phyloP scores from a whole-genome alignment of 2,113 vertebrate species.

The Dipodomys merriami region DNA sequence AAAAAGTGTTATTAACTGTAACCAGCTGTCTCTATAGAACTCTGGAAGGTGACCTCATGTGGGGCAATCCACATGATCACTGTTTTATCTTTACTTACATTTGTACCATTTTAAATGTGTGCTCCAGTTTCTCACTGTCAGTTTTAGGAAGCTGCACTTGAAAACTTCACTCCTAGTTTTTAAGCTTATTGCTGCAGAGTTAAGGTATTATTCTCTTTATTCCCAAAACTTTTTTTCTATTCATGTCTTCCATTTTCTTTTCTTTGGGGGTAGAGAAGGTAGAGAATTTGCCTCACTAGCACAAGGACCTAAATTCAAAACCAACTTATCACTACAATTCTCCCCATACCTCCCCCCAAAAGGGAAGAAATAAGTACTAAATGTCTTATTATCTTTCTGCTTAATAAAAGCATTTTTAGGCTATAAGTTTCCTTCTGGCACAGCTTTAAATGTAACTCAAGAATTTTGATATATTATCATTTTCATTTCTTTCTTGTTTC shows the following conservation, averaged over 20 bases:
- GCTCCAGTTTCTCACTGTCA: not conserved
- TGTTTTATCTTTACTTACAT: not conserved
- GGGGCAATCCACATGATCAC: not conserved
- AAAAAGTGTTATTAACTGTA: not conserved
- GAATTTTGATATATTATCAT: slow-evolving; percentile 16
- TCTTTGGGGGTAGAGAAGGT: too few relatives aligned
- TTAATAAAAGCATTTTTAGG: not conserved
- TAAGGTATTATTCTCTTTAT: slow-evolving; percentile 17
- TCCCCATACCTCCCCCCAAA: too few relatives aligned
- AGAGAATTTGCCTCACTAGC: too few relatives aligned
- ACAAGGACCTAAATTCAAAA: too few relatives aligned
- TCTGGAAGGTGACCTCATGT: not conserved
- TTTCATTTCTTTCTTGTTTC: slow-evolving; percentile 23
- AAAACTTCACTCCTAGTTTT: not conserved
- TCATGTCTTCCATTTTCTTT: not conserved
- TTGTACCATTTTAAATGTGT: not conserved
- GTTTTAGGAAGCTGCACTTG: not conserved
- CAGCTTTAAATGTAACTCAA: slow-evolving; percentile 35
- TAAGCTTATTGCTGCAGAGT: not conserved
- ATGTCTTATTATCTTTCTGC: not conserved
- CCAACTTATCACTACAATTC: too few relatives aligned
- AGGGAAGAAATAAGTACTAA: not conserved
- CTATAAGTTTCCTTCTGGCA: not conserved
- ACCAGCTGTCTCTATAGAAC: not conserved
- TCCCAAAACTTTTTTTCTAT: not conserved